A percentile compares a stretch with the other conserved stretches of the same genome.
These are phyloP conservation scores for Gerris buenoi DNA, from an alignment of 1,140 invertebrate genomes.

Conservation along the genomic window DNA sequence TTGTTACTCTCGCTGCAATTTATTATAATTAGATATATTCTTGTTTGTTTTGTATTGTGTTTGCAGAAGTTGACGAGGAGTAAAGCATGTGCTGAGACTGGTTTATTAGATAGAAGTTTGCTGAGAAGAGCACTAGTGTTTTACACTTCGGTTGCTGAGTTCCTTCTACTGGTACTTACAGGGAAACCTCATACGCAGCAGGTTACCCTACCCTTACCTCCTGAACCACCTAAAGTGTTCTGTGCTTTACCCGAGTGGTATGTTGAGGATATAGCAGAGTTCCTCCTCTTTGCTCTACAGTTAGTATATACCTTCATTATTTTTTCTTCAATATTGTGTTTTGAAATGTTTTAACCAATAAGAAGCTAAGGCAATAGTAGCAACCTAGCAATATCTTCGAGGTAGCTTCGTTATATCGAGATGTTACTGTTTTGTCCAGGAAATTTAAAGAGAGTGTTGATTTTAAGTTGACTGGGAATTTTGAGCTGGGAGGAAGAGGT, in stretches of 20 bases:
- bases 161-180: conserved; percentile 49
- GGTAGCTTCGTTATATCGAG: too few relatives aligned
- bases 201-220: conserved; percentile 32
- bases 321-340: background rate
- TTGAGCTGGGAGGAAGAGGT: too few relatives aligned
- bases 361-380: too few relatives aligned
- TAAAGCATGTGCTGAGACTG: conserved; percentile 78
- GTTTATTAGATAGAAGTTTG: conserved; percentile 63
- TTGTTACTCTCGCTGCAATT: too few relatives aligned
- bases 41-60: too few relatives aligned
- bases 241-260: conserved; percentile 89
- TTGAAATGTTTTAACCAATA: too few relatives aligned
- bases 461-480: too few relatives aligned
- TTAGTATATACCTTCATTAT: conserved; percentile 40
- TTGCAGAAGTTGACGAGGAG: conserved; percentile 37
- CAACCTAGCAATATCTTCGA: too few relatives aligned
- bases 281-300: conserved; percentile 81
- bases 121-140: conserved; percentile 66
- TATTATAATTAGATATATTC: too few relatives aligned
- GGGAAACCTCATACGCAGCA: conserved; percentile 8
- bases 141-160: conserved; percentile 69
- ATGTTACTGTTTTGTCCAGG: too few relatives aligned
- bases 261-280: conserved; percentile 90
- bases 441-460: too few relatives aligned
- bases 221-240: conserved; percentile 54